Percentiles rank a stretch among this genome's conserved stretches.
Evolutionary conservation across 2,888 invertebrate species (phyloP).

Genomic region (Latheticus oryzae): DNA sequence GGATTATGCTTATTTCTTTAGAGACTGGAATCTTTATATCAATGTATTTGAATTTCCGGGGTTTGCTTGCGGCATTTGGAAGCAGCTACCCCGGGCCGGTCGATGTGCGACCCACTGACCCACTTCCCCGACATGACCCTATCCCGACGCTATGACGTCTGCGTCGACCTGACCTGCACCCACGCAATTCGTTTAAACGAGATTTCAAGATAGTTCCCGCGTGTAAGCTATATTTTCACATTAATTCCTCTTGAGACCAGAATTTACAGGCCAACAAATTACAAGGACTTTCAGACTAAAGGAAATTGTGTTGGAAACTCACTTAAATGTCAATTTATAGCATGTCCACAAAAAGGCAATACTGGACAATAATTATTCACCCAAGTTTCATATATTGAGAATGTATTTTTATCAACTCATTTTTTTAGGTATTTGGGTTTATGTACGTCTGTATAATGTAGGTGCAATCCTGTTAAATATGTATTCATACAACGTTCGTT

Average conservation of each 20-base stretch:
- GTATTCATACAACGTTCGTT: no score
- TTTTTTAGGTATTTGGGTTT: no score
- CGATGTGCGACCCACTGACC: slow-evolving; percentile 48
- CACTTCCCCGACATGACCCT: slow-evolving; percentile 42
- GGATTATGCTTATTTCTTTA: no score
- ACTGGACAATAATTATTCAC: background rate
- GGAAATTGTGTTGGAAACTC: slow-evolving; percentile 27
- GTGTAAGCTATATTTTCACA: slow-evolving; percentile 21
- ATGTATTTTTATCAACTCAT: no score
- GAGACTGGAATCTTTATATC: background rate
- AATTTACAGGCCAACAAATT: slow-evolving; percentile 29
- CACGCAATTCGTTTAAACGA: slow-evolving; percentile 35
- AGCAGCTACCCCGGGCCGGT: slow-evolving; percentile 43
- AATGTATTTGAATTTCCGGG: slow-evolving; percentile 29
- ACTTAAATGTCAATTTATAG: slow-evolving; percentile 26
- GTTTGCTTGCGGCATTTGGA: slow-evolving; percentile 22
- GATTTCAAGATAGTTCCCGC: slow-evolving; percentile 32
- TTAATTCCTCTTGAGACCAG: slow-evolving; percentile 19
- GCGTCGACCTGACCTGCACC: slow-evolving; percentile 41
- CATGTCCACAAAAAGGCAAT: slow-evolving; percentile 10
- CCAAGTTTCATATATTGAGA: no score
- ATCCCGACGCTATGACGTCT: slow-evolving; percentile 33
- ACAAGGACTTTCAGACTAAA: slow-evolving; percentile 12
- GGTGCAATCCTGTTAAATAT: no score
- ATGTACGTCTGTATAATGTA: no score